Conservation (phyloP, 1,140 invertebrate species). For the Bombyx mandarina region DNA sequence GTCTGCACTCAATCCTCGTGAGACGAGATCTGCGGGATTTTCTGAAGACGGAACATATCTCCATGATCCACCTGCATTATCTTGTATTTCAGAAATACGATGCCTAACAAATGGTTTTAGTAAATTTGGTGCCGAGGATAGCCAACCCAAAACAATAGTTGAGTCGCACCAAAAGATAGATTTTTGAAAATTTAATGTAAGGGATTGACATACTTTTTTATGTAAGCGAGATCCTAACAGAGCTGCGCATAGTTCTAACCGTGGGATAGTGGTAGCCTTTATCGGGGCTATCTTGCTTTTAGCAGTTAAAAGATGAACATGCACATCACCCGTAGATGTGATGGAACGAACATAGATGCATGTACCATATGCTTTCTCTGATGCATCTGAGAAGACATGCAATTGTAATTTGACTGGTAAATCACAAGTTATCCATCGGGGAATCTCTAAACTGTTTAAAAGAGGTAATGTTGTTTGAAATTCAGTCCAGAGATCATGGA, state of each 20-base stretch:
- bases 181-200: no score
- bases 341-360: not conserved
- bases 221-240: no score
- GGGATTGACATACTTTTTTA: no score
- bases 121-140: conserved; percentile 1
- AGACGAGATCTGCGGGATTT: conserved; percentile 13
- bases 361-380: not conserved
- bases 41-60: conserved; percentile 7
- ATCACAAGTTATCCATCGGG: not conserved
- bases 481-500: no score
- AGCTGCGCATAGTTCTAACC: no score
- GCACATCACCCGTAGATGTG: no score
- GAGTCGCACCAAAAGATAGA: no score
- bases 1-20: conserved; percentile 10
- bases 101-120: conserved; percentile 14
- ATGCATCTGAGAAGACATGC: conserved; percentile 5
- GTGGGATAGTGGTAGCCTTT: no score
- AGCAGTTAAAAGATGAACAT: no score
- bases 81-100: conserved; percentile 10
- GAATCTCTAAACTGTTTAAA: not conserved
- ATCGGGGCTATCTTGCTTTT: no score
- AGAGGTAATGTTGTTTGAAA: conserved; percentile 2
- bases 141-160: conserved; percentile 11
- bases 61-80: conserved; percentile 5
- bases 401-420: not conserved